Conservation (phyloP, 2,113 vertebrate genomes). For the Oncorhynchus nerka region DNA sequence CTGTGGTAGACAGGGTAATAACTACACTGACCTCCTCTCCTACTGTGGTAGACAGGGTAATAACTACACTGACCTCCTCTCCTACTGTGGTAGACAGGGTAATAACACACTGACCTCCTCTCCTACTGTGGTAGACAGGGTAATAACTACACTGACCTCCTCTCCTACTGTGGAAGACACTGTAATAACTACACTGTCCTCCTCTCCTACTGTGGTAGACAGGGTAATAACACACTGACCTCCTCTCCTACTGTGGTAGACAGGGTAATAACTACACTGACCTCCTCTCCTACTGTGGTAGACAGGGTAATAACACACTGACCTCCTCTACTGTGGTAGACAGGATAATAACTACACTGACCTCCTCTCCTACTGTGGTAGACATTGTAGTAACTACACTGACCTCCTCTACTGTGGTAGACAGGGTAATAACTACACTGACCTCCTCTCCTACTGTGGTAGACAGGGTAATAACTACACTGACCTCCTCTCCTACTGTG, state of each 20-base stretch:
- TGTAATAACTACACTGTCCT: conserved; percentile 12
- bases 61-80: too few species aligned
- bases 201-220: conserved; percentile 20
- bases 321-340: conserved; percentile 37
- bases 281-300: conserved; percentile 36
- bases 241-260: conserved; percentile 27
- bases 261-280: too few species aligned
- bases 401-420: conserved; percentile 36
- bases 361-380: conserved; percentile 36
- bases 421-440: too few species aligned
- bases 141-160: conserved; percentile 26
- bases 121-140: too few species aligned
- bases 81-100: too few species aligned
- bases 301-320: neutral
- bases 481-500: conserved; percentile 37
- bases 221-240: conserved; percentile 10
- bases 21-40: too few species aligned
- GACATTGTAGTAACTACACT: neutral
- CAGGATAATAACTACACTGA: too few species aligned
- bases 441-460: conserved; percentile 36
- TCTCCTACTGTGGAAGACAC: conserved; percentile 9
- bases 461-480: neutral
- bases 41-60: too few species aligned
- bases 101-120: too few species aligned
- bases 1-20: too few species aligned